Evolutionary conservation across 2,888 invertebrate genomes (phyloP), one percentile per base, ranked within the genome.

Genomic region (Ophion slaviceki): DNA sequence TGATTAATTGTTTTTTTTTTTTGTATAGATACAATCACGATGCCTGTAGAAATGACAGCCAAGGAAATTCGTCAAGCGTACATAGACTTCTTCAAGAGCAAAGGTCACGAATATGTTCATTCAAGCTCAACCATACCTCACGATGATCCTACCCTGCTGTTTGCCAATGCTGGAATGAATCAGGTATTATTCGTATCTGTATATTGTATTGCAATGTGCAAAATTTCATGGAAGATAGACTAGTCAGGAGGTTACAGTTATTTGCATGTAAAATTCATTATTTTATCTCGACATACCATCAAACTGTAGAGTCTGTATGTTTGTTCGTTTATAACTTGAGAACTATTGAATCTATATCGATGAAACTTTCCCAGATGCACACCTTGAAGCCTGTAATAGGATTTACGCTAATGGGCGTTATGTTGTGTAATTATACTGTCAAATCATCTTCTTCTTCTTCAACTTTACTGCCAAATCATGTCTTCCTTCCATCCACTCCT

Each of bases 111-210:
- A 89, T 99, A 99, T 95, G 98, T 99, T 36, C 99, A 99, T 94
- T 99, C 99, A 0, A 99, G 99, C 67, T 98, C 99, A 62, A 99
- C 99, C 28, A 98, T 99, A 92, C 99, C 99, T 0, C 95, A 98
- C 88, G 99, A 99, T 95, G 99, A 99, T 94, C 99, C 99, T 36
- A 99, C 99, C 0, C 95, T 99, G 82, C 95, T 99, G 0, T 99
- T 99, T 94, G 96, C 99, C 74, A 99, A 99, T 96, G 99, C 99
- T 87, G 99, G 99, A 77, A 99, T 99, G 99, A 99, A 99, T 94
- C 99, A 99, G 95, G 96, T 96, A 45, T 24, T 24, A 7, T 47
- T 47, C 62, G 20, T 11, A 4, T 76, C 47, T 10, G 6, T 61
- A 10, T 53, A 70, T 53, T 28, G 1, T 53, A 3, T 40, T 17